A percentile compares a stretch with the other conserved stretches of the same genome.
Evolutionary conservation across 2,888 invertebrate species (phyloP).

Genomic region (Branchipolynoe longqiensis): DNA sequence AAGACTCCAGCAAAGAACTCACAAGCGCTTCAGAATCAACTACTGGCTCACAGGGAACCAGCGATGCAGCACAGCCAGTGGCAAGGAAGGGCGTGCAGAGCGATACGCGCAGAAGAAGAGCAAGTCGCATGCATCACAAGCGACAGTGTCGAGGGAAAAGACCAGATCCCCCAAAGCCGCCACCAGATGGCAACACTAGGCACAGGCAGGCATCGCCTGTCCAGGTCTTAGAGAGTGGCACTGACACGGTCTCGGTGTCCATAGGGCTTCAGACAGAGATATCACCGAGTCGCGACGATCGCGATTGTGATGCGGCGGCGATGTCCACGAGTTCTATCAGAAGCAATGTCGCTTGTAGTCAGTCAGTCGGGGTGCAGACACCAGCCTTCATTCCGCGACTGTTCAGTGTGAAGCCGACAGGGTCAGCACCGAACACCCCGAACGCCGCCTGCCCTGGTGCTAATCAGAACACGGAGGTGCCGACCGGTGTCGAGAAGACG

Average conservation of each 20-base stretch:
- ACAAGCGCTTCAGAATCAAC: not conserved
- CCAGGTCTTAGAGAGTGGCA: not conserved
- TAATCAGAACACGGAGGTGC: too few relatives aligned
- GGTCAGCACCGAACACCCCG: too few relatives aligned
- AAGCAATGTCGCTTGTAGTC: too few relatives aligned
- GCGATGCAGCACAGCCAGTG: not conserved
- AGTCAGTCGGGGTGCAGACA: slow-evolving; percentile 24
- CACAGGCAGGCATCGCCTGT: not conserved
- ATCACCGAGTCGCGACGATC: too few relatives aligned
- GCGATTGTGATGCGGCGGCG: too few relatives aligned
- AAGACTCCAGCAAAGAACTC: not conserved
- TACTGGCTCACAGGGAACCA: not conserved
- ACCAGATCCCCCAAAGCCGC: not conserved
- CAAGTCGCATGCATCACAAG: not conserved
- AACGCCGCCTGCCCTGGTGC: too few relatives aligned
- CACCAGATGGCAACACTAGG: not conserved
- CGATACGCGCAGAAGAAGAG: not conserved
- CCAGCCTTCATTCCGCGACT: not conserved
- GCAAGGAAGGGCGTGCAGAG: not conserved
- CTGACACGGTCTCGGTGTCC: not conserved
- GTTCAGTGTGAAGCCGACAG: too few relatives aligned
- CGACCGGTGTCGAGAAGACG: too few relatives aligned
- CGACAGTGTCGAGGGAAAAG: not conserved
- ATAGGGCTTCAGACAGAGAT: slow-evolving; percentile 18
- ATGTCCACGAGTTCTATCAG: too few relatives aligned